Conservation (phyloP, 2,797 vertebrate species). For the Platalea minor region DNA sequence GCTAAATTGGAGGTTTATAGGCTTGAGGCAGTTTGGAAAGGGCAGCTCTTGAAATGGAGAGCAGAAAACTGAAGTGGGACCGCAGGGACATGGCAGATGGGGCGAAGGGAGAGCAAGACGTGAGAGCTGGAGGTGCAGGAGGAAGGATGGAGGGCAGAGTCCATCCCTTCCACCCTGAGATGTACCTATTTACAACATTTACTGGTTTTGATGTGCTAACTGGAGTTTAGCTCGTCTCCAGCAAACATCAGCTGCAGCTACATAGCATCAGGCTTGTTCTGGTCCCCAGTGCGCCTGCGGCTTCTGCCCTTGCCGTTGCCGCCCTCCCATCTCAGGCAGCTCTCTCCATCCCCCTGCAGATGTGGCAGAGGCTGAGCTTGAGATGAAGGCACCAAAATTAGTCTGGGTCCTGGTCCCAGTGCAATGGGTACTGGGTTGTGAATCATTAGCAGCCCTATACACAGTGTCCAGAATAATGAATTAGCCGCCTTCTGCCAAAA, state of each 20-base stretch:
- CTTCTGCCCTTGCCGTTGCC: neutral
- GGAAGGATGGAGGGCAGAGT: neutral
- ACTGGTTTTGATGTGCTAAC: neutral
- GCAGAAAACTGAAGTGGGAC: neutral
- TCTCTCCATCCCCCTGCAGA: neutral
- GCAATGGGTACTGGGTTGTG: neutral
- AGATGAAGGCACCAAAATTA: neutral
- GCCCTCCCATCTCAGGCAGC: neutral
- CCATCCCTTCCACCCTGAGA: neutral
- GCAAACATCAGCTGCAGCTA: neutral
- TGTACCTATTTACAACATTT: neutral
- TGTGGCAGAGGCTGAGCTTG: neutral
- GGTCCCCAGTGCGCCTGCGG: neutral
- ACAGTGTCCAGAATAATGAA: slow-evolving; percentile 17
- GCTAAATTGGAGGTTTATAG: neutral
- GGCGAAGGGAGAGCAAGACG: neutral
- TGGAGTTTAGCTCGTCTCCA: neutral
- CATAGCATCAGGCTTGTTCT: neutral
- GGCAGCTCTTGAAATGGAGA: neutral
- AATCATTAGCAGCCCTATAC: neutral
- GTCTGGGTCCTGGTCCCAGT: neutral
- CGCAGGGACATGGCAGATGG: neutral
- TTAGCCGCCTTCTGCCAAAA: slow-evolving; percentile 32
- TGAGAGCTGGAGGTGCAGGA: neutral
- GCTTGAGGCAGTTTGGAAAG: neutral